Conservation (phyloP, 2,888 invertebrate genomes). For the Stenodera caucasica region DNA sequence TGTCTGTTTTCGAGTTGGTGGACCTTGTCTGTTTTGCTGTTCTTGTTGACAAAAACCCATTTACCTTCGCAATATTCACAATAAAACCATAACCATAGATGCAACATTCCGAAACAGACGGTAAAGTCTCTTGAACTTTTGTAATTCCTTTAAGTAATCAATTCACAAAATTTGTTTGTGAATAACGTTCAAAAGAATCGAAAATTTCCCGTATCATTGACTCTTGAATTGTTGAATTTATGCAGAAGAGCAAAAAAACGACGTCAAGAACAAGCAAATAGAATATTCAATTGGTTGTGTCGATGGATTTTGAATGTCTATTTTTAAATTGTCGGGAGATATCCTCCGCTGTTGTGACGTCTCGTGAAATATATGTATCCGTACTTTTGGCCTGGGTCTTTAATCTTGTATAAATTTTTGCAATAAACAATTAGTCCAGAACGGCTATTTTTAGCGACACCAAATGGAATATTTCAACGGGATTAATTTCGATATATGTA, state of each 20-base stretch:
- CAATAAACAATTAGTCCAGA: background rate
- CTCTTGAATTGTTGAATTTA: background rate
- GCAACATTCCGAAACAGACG: constrained; percentile 19
- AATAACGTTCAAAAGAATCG: no score
- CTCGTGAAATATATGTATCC: background rate
- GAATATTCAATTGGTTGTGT: constrained; percentile 1
- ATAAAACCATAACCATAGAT: constrained; percentile 20
- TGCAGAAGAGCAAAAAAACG: background rate
- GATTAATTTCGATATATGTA: no score
- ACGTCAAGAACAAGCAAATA: background rate
- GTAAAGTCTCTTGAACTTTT: constrained; percentile 4
- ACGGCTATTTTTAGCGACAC: background rate
- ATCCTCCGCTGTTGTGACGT: background rate
- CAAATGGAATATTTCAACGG: background rate
- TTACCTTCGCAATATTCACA: constrained; percentile 32
- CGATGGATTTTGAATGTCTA: constrained; percentile 5
- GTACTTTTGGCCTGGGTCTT: background rate
- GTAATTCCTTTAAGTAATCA: background rate
- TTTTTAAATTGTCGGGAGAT: background rate
- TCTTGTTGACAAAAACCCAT: constrained; percentile 28
- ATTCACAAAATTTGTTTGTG: background rate
- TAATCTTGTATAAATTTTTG: background rate
- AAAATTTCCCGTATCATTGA: background rate
- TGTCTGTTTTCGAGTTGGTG: constrained; percentile 1
- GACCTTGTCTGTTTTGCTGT: constrained; percentile 22